Base-by-base conservation (phyloP, 2,888 invertebrate genomes). In the Listrodromus nycthemerus region DNA sequence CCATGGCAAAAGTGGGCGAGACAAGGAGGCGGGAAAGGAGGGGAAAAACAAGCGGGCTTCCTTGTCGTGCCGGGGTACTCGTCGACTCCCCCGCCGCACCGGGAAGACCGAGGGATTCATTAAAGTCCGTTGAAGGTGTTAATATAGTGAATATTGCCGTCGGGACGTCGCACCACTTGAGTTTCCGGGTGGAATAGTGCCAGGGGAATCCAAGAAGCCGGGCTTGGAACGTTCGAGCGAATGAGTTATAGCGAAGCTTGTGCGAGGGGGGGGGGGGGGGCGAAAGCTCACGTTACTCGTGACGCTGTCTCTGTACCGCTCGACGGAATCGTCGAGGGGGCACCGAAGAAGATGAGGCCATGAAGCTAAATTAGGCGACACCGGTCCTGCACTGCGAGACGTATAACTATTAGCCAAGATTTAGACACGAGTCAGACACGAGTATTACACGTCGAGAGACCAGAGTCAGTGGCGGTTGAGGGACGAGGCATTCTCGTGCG, bases 71-170 rank as follows among this genome's bases (percentile, higher is more conserved):
- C 80, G 83, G 71, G 61, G 55, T 70, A 75, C 75, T 71, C 50
- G 66, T 52, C 66, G 82, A 73, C 67, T 76, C 71, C 30, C 45
- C 61, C n/a, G n/a, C n/a, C n/a, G n/a, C n/a, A n/a, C n/a, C 71
- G 41, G 61, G 48, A 61, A 85, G 74, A 87, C 90, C 88, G 91
- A 89, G 89, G 88, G 91, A 92, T 92, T 92, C 92, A 92, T 92
- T 92, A 92, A 92, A 91, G 86, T 88, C 87, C 89, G 89, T 90
- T 91, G 90, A 89, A 91, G 91, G 92, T 91, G 92, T 92, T 92
- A 92, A 92, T 92, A 92, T 90, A 91, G 89, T 89, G 91, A 92
- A 91, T 89, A 91, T 91, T 91, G 88, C 90, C 89, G 86, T 86
- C 86, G 89, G 88, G 88, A 90, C 83, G 88, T 74, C 69, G 82